phyloP scores from a whole-genome alignment of 1,140 invertebrate genomes.

The Drosophila tropicalis region DNA sequence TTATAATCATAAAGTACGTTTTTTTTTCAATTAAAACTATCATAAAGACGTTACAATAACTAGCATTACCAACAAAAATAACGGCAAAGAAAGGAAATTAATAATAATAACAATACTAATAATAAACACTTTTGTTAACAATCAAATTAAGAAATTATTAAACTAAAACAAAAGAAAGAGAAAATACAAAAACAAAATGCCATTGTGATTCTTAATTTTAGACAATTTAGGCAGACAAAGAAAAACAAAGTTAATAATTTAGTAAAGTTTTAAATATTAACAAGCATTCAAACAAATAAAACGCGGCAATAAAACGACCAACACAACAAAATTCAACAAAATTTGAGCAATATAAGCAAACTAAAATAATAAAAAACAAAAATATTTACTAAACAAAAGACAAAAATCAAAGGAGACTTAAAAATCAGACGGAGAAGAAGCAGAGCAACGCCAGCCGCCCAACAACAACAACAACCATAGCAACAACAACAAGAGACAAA shows the following conservation, averaged over 20 bases:
- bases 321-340: constrained; percentile 23
- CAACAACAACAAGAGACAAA: constrained; percentile 23
- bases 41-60: constrained; percentile 73
- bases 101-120: constrained; percentile 2
- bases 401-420: constrained; percentile 18
- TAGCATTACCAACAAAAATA: constrained; percentile 46
- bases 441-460: constrained; percentile 79
- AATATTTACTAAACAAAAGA: constrained; percentile 5
- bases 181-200: constrained; percentile 28
- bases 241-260: constrained; percentile 26
- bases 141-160: constrained; percentile 43
- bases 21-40: constrained; percentile 19
- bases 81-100: background rate
- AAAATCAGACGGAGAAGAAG: constrained; percentile 21
- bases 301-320: constrained; percentile 40
- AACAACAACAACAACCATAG: constrained; percentile 46
- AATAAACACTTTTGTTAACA: constrained; percentile 54
- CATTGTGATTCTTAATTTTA: constrained; percentile 83
- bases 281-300: constrained; percentile 5
- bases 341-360: constrained; percentile 1
- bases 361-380: constrained; percentile 30
- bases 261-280: constrained; percentile 17
- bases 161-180: constrained; percentile 16
- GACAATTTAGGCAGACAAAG: constrained; percentile 53
- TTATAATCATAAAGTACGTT: constrained; percentile 20